Conservation (phyloP, 2,888 invertebrate species). For the Baccha elongata region DNA sequence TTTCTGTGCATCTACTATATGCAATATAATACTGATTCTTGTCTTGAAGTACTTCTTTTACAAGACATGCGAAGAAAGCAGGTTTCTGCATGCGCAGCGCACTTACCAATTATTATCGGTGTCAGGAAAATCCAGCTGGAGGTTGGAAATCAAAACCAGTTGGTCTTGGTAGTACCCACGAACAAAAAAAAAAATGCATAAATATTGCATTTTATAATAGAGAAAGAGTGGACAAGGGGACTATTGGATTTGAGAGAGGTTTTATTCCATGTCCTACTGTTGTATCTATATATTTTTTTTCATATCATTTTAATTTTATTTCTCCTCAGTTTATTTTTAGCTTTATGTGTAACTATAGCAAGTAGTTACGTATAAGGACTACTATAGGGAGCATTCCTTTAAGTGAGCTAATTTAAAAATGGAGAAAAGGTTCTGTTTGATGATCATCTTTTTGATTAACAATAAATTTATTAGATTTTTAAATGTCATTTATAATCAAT, state of each 20-base stretch:
- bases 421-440: too few relatives aligned
- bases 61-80: constrained; percentile 58
- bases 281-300: constrained; percentile 15
- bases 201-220: neutral
- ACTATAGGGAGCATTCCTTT: too few relatives aligned
- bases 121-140: constrained; percentile 68
- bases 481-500: too few relatives aligned
- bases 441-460: too few relatives aligned
- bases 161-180: constrained; percentile 12
- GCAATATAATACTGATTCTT: constrained; percentile 5
- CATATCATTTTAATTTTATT: constrained; percentile 10
- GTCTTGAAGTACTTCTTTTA: constrained; percentile 11
- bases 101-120: constrained; percentile 60
- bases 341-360: neutral
- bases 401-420: too few relatives aligned
- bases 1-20: too few relatives aligned
- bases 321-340: neutral
- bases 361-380: too few relatives aligned
- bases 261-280: constrained; percentile 19
- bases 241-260: neutral
- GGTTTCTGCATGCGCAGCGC: constrained; percentile 54
- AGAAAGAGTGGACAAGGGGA: neutral
- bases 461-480: too few relatives aligned
- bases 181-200: neutral
- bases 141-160: constrained; percentile 65